Evolutionary conservation across 2,888 invertebrate genomes (phyloP).

Genomic region (Molorchus minor): DNA sequence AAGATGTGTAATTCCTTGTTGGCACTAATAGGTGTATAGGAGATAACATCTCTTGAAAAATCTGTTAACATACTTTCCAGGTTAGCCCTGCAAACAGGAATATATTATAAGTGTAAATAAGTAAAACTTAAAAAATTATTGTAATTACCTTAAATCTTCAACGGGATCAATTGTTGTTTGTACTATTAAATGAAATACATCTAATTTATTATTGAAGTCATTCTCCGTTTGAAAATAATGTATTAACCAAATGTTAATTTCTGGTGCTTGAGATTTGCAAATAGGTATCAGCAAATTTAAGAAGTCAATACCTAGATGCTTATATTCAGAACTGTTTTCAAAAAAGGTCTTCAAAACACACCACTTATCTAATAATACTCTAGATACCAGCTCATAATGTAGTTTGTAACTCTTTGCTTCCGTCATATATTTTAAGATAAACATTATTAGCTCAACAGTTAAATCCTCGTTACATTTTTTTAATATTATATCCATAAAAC

Average conservation of each 20-base stretch:
- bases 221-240: slow-evolving; percentile 20
- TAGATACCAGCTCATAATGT: slow-evolving; percentile 29
- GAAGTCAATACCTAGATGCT: slow-evolving; percentile 45
- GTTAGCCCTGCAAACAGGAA: slow-evolving; percentile 1
- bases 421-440: slow-evolving; percentile 36
- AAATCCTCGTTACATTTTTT: slow-evolving; percentile 22
- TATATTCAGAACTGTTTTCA: slow-evolving; percentile 30
- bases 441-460: slow-evolving; percentile 33
- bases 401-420: slow-evolving; percentile 32
- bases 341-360: slow-evolving; percentile 45
- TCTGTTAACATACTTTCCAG: slow-evolving; percentile 9
- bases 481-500: slow-evolving; percentile 39
- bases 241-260: slow-evolving; percentile 30
- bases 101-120: background rate
- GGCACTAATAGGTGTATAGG: slow-evolving; percentile 5
- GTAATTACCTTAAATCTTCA: slow-evolving; percentile 44
- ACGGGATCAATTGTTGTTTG: slow-evolving; percentile 36
- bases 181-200: slow-evolving; percentile 45
- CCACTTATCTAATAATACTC: slow-evolving; percentile 45
- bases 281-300: slow-evolving; percentile 39
- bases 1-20: slow-evolving; percentile 26
- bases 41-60: background rate
- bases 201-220: slow-evolving; percentile 36
- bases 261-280: slow-evolving; percentile 27
- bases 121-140: background rate